Evolutionary conservation across 2,888 invertebrate genomes (phyloP).

Genomic region (Pheosia gnoma): DNA sequence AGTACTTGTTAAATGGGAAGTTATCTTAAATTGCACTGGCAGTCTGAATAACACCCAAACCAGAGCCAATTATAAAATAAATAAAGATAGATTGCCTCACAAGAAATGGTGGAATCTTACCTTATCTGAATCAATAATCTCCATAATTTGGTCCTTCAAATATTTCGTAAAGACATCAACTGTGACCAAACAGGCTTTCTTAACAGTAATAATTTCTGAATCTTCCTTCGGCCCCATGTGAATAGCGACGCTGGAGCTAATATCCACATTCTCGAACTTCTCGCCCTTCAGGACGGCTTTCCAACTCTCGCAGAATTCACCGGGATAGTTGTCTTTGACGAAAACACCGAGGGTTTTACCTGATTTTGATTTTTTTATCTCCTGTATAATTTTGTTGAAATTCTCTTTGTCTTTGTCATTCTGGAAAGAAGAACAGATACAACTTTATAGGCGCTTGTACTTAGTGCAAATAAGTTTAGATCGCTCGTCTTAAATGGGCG

Average conservation of each 20-base stretch:
- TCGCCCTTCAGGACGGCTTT: conserved; percentile 89
- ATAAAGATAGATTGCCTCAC: too few relatives aligned
- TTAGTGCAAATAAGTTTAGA: too few relatives aligned
- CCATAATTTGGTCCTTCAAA: conserved; percentile 98
- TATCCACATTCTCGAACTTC: conserved; percentile 93
- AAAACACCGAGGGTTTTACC: conserved; percentile 96
- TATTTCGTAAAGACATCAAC: conserved; percentile 98
- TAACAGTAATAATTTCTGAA: conserved; percentile 93
- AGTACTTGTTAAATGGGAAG: too few relatives aligned
- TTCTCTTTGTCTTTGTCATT: conserved; percentile 97
- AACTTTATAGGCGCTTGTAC: too few relatives aligned
- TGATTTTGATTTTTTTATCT: conserved; percentile 93
- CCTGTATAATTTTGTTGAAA: conserved; percentile 89
- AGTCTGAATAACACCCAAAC: too few relatives aligned
- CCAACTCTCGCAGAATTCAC: conserved; percentile 97
- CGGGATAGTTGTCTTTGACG: conserved; percentile 96
- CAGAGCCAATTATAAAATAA: too few relatives aligned
- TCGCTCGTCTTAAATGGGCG: too few relatives aligned
- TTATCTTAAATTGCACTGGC: too few relatives aligned
- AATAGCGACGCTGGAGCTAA: conserved; percentile 92
- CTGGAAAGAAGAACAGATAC: conserved; percentile 63
- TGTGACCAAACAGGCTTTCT: conserved; percentile 96
- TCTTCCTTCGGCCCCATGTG: conserved; percentile 98
- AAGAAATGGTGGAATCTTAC: conserved; percentile 62
- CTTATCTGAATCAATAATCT: conserved; percentile 98